Evolutionary conservation across 2,888 invertebrate species (phyloP).

Genomic region (Sinelater perroti): DNA sequence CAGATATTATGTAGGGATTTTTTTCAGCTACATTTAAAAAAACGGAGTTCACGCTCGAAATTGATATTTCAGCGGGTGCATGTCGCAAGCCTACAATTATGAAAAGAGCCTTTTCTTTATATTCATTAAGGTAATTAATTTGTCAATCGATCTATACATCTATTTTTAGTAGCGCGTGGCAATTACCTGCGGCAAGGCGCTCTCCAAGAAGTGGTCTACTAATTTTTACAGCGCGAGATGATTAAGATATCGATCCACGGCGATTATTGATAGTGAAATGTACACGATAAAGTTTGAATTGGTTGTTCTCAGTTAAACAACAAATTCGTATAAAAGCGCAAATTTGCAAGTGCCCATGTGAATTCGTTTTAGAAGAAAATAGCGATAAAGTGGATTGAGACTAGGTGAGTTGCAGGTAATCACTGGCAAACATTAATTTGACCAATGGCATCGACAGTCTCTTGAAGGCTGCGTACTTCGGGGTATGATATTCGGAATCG

Average conservation of each 20-base stretch:
- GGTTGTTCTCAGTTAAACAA: no score
- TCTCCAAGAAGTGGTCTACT: conserved; percentile 17
- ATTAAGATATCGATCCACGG: no score
- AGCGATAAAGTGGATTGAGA: conserved; percentile 37
- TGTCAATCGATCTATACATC: conserved; percentile 50
- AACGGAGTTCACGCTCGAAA: no score
- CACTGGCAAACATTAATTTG: conserved; percentile 50
- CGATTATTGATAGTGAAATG: no score
- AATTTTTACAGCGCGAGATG: no score
- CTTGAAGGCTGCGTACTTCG: conserved; percentile 51
- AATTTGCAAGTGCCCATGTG: no score
- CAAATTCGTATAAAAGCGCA: no score
- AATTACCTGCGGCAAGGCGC: conserved; percentile 14
- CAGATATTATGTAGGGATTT: no score
- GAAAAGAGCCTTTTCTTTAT: conserved; percentile 28
- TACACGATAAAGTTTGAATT: no score
- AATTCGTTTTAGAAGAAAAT: neutral
- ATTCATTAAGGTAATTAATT: conserved; percentile 51
- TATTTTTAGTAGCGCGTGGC: conserved; percentile 32
- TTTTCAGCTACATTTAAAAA: no score
- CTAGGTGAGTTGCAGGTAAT: conserved; percentile 55
- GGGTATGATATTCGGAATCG: conserved; percentile 52
- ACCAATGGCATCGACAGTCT: conserved; percentile 51
- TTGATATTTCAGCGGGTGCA: conserved; percentile 4
- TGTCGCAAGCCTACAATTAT: conserved; percentile 18